phyloP scores from a whole-genome alignment of 2,888 invertebrate genomes.

The Diloba caeruleocephala region DNA sequence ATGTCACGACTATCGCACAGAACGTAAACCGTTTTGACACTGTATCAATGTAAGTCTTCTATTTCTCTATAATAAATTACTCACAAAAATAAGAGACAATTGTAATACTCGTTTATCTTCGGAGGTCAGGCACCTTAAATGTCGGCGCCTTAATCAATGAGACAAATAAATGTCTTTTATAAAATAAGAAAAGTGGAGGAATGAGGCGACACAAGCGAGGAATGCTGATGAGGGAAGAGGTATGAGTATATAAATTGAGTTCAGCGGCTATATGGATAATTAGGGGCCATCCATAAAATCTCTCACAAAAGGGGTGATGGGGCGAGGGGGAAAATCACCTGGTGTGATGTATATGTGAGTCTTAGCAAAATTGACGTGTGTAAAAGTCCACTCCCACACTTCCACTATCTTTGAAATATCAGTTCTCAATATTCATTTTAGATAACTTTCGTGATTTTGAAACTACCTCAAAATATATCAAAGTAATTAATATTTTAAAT shows the following conservation, averaged over 20 bases:
- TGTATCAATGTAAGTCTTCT: neutral
- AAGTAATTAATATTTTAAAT: too few species aligned
- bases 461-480: too few species aligned
- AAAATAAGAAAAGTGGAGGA: slow-evolving; percentile 13
- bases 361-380: too few species aligned
- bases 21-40: too few species aligned
- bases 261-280: slow-evolving; percentile 6
- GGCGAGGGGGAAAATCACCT: too few species aligned
- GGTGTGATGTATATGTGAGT: too few species aligned
- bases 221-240: slow-evolving; percentile 26
- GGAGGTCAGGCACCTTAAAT: slow-evolving; percentile 9
- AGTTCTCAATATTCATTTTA: too few species aligned
- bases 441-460: too few species aligned
- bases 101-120: slow-evolving; percentile 10
- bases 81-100: slow-evolving; percentile 3
- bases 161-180: slow-evolving; percentile 21
- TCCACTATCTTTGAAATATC: too few species aligned
- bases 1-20: too few species aligned
- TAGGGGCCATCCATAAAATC: neutral
- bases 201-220: neutral
- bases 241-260: neutral
- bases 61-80: neutral
- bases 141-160: slow-evolving; percentile 7
- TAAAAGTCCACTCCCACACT: too few species aligned
- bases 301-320: too few species aligned